Base-by-base conservation (phyloP, 2,888 invertebrate genomes). In the Epinotia ramella region DNA sequence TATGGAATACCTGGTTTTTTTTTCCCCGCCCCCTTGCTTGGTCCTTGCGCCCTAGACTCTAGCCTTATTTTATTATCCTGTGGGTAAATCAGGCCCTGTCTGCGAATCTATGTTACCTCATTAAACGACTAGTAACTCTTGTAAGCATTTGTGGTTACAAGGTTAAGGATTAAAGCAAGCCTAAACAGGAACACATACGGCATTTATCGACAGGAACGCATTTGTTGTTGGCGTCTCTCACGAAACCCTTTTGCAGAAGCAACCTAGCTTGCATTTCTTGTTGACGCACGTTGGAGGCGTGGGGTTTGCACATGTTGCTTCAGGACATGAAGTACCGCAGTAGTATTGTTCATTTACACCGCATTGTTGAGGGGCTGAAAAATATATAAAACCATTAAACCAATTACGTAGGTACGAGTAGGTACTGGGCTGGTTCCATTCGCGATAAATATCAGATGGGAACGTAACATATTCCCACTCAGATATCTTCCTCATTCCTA, bases 221-320 rank as follows among this genome's bases (percentile, higher is more conserved):
- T 12, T 53, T 67, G 18, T 75, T 77, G 40, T 76, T 24, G 5
- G 16, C 20, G 33, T 77, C 63, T 66, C 78, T 73, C 12, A 73
- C 77, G 64, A 28, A 71, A 12, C 76, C 68, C 56, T 78, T 71
- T 60, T 70, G 69, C 78, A 78, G 20, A 71, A 73, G 59, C 73
- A 73, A 7, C 44, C 73, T 33, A 53, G n/a, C 57, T 73, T 73
- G 53, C 65, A 65, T 57, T 65, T 64, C 40, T 59, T 73, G 24
- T 46, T 65, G 65, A 40, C 65, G 53, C 64, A 65, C 3, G 57
- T 44, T 33, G 62, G 40, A n/a, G 59, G 65, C 20, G 33, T 24
- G 40, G 53, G 71, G 28, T 71, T 40, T 20, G 20, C 59, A 59
- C 78, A 78, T 12, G 49, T 57, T 49, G 78, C 73, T 64, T 66